Base-by-base conservation (phyloP, 2,888 invertebrate genomes). In the Drosophila anceps region DNA sequence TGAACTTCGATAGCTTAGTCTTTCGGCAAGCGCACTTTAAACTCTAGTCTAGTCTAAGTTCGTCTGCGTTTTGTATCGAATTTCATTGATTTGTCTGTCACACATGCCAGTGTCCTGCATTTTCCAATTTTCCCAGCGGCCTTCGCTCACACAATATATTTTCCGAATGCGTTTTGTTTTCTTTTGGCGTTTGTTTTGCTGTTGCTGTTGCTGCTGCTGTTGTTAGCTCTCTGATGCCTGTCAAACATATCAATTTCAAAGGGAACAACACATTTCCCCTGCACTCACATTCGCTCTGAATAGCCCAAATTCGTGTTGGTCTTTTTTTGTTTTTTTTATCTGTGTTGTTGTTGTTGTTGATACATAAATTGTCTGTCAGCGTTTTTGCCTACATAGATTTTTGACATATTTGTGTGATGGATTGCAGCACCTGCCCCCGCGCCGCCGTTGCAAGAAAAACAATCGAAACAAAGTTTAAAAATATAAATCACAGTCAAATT, bases 181-280 rank as follows among this genome's bases (percentile, higher is more conserved):
- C 46, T 71, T 35, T 54, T 35, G 35, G 5, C 20, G 15, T 48
- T 41, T 51, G 57, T 51, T 79, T 80, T 77, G 62, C 43, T 51
- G 53, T 55, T 58, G 44, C 69, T 74, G 67, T 80, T 77, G 62
- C 43, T 51, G 53, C 53, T 58, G 44, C 69, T 74, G 67, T 69
- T 79, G 72, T 85, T 73, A 48, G 57, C 39, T 48, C 54, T 71
- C 20, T 68, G 67, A 35, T 82, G 90, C 86, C 84, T 90, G 90
- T 80, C 90, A 90, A 90, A 90, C 78, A 83, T 83, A 90, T 85
- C 89, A 83, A 88, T 90, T 85, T 90, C 85, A 72, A 69, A 54
- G 55, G 46, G 48, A 39, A 35, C 24, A 59, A 20, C 60, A 61
- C 53, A 35, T 33, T 18, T 39, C n/a, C 18, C 44, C 54, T 18